Percentiles rank a stretch among this genome's conserved stretches.
phyloP scores from a whole-genome alignment of 2,888 invertebrate species.

The Sinhomidia bicolor region DNA sequence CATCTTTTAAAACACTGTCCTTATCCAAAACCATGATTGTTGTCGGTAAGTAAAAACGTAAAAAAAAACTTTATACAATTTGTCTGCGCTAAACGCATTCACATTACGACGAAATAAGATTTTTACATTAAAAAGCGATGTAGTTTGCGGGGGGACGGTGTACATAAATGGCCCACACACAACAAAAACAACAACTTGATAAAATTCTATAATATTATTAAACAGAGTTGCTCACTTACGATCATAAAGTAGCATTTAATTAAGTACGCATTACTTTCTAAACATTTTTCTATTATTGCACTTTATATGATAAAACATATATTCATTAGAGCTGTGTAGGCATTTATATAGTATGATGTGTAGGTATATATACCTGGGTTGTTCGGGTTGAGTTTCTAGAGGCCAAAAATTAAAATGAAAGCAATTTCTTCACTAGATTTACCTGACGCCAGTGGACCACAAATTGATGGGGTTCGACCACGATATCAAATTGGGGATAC shows the following conservation, averaged over 20 bases:
- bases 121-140: background rate
- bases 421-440: slow-evolving; percentile 84
- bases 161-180: background rate
- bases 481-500: slow-evolving; percentile 92
- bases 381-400: background rate
- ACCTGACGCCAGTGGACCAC: slow-evolving; percentile 89
- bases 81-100: background rate
- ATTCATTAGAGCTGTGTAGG: too few relatives aligned
- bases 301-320: background rate
- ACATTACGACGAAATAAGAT: background rate
- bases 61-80: background rate
- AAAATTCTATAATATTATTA: too few relatives aligned
- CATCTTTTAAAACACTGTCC: slow-evolving; percentile 89
- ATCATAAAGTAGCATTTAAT: too few relatives aligned
- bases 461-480: slow-evolving; percentile 89
- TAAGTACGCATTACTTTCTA: too few relatives aligned
- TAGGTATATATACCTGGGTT: background rate
- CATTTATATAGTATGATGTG: background rate
- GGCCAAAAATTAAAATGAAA: background rate
- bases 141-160: slow-evolving; percentile 5
- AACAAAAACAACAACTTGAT: too few relatives aligned
- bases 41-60: slow-evolving; percentile 84
- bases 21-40: slow-evolving; percentile 89
- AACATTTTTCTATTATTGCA: too few relatives aligned
- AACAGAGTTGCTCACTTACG: too few relatives aligned